phyloP scores from a whole-genome alignment of 2,888 invertebrate genomes.

The Philonicus albiceps region DNA sequence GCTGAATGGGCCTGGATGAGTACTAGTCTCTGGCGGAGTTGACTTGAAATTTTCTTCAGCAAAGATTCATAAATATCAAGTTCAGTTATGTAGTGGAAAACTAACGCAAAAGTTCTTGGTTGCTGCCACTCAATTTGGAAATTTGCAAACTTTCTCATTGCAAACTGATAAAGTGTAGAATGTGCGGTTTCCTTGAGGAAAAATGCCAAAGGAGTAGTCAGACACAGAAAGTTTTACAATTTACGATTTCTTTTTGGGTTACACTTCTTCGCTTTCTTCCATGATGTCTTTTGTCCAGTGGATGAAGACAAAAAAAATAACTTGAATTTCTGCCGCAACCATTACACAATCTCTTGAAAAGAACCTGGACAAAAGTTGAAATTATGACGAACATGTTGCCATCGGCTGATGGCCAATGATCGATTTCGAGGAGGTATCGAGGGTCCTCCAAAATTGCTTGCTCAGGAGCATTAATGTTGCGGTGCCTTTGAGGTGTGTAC shows the following conservation, averaged over 20 bases:
- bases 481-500: background rate
- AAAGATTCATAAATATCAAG: slow-evolving; percentile 17
- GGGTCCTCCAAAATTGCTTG: background rate
- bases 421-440: background rate
- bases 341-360: slow-evolving; percentile 9
- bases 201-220: slow-evolving; percentile 11
- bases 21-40: background rate
- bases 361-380: background rate
- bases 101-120: background rate
- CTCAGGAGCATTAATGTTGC: slow-evolving; percentile 1
- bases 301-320: slow-evolving; percentile 10
- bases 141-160: slow-evolving; percentile 31
- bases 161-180: slow-evolving; percentile 27
- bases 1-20: background rate
- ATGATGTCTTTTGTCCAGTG: background rate
- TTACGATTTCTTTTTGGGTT: background rate
- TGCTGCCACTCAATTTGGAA: slow-evolving; percentile 24
- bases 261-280: background rate
- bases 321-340: background rate
- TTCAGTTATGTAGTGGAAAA: slow-evolving; percentile 2
- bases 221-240: slow-evolving; percentile 14
- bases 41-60: background rate
- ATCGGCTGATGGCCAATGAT: background rate
- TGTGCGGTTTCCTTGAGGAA: slow-evolving; percentile 18
- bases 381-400: slow-evolving; percentile 1